Percentiles rank a stretch among this genome's conserved stretches.
phyloP scores from a whole-genome alignment of 2,888 invertebrate genomes.

The Rugalucina vietnamica region DNA sequence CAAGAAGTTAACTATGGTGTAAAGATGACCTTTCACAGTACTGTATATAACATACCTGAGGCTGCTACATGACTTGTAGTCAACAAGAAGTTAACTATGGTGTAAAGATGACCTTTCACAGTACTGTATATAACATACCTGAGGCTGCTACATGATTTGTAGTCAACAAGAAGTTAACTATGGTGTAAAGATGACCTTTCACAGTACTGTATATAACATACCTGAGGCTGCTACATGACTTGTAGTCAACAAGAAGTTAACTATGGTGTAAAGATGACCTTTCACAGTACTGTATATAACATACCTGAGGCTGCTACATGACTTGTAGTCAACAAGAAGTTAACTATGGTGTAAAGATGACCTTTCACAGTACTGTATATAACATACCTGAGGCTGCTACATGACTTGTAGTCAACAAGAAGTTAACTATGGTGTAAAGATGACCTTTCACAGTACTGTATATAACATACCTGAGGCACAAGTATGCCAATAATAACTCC shows the following conservation, averaged over 20 bases:
- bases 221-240: too few relatives aligned
- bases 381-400: not conserved
- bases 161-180: too few relatives aligned
- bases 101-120: too few relatives aligned
- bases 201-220: too few relatives aligned
- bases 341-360: not conserved
- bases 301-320: not conserved
- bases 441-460: not conserved
- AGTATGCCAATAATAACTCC: slow-evolving; percentile 64
- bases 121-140: too few relatives aligned
- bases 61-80: too few relatives aligned
- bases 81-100: too few relatives aligned
- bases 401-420: not conserved
- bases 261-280: not conserved
- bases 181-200: too few relatives aligned
- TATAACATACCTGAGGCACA: slow-evolving; percentile 67
- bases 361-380: not conserved
- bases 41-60: too few relatives aligned
- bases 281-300: not conserved
- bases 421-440: not conserved
- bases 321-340: not conserved
- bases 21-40: too few relatives aligned
- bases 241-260: not conserved
- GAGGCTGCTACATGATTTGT: too few relatives aligned
- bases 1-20: too few relatives aligned